phyloP scores from a whole-genome alignment of 2,888 invertebrate genomes.

The Lobophora halterata region DNA sequence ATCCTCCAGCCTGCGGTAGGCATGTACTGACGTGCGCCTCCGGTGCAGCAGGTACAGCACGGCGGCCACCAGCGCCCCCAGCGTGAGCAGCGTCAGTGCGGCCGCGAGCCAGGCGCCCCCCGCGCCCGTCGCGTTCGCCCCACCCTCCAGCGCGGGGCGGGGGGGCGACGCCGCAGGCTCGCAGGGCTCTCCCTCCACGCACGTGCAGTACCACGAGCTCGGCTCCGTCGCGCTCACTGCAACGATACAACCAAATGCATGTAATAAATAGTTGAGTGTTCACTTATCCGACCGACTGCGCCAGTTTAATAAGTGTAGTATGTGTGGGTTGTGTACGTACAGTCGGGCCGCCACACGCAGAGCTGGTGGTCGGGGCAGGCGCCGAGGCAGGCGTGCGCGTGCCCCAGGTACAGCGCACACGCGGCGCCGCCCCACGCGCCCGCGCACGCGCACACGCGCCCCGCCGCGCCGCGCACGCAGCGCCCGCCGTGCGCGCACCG shows the following conservation, averaged over 20 bases:
- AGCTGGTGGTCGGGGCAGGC: constrained; percentile 75
- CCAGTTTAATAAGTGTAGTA: background rate
- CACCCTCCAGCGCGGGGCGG: constrained; percentile 38
- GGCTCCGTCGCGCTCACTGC: constrained; percentile 54
- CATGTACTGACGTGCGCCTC: constrained; percentile 57
- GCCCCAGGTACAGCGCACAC: constrained; percentile 84
- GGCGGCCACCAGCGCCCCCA: constrained; percentile 47
- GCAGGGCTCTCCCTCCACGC: constrained; percentile 58
- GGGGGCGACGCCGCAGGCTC: constrained; percentile 33
- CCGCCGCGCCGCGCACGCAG: constrained; percentile 43
- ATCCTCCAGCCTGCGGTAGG: background rate
- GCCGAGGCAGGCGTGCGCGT: constrained; percentile 81
- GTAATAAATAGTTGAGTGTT: background rate
- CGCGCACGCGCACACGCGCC: constrained; percentile 85
- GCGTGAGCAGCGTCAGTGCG: constrained; percentile 45
- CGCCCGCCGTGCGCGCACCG: constrained; percentile 39
- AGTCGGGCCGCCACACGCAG: constrained; percentile 57
- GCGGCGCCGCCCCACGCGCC: constrained; percentile 88
- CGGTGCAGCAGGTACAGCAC: constrained; percentile 51
- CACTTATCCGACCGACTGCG: too few relatives aligned
- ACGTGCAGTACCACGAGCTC: constrained; percentile 57
- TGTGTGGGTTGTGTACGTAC: constrained; percentile 21
- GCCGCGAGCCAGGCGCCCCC: constrained; percentile 52
- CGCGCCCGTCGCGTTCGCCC: constrained; percentile 33
- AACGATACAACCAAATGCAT: background rate